These are phyloP conservation scores for Calidris pygmaea DNA, from an alignment of 2,113 vertebrate species.

Conservation along the genomic window DNA sequence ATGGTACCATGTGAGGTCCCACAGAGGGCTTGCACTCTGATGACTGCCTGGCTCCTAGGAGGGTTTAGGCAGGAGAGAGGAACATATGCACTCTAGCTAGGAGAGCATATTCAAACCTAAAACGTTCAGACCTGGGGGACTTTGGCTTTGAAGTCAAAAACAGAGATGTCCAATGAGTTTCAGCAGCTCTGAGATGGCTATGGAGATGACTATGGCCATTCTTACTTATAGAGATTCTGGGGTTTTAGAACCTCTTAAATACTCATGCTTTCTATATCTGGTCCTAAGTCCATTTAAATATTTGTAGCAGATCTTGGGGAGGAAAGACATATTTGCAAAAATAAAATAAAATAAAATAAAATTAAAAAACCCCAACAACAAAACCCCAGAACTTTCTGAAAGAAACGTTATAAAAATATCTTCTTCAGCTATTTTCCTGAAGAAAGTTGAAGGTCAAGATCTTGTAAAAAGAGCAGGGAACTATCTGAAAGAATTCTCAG, in stretches of 20 bases:
- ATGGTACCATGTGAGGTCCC: rapidly evolving
- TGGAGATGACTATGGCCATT: background rate
- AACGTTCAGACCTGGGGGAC: background rate
- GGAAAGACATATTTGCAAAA: background rate
- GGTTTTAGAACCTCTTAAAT: background rate
- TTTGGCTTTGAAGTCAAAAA: background rate
- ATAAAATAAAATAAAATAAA: background rate
- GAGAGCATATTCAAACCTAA: background rate
- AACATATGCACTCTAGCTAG: background rate
- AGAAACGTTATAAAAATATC: background rate
- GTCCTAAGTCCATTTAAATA: background rate
- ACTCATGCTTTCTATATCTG: background rate
- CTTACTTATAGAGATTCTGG: background rate
- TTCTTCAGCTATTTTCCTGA: background rate
- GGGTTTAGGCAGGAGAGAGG: background rate
- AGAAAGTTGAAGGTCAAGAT: background rate
- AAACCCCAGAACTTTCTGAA: background rate
- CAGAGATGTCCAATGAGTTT: background rate
- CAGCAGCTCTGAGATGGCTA: background rate
- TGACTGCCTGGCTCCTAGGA: rapidly evolving
- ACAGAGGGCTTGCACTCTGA: background rate
- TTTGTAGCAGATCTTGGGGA: background rate
- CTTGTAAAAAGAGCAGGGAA: background rate
- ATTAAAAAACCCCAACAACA: no score
- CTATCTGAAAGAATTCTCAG: background rate